Base-by-base conservation (phyloP, 2,797 vertebrate genomes). In the Epinephelus awoara region DNA sequence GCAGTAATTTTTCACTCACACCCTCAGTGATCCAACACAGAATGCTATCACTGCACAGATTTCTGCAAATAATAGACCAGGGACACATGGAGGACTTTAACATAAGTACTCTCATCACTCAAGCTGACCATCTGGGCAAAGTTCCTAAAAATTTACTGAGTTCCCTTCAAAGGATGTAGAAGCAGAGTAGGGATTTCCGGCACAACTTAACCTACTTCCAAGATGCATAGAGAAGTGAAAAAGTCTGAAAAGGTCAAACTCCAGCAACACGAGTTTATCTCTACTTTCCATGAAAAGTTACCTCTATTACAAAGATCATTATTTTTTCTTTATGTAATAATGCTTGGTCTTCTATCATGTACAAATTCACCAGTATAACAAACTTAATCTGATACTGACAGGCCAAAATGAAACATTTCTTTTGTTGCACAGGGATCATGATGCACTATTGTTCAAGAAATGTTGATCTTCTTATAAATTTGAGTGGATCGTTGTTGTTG, bases 21-120 rank as follows among this genome's bases (percentile, higher is more conserved):
- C 7, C 15, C 15, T 19, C 3, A 17, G 4, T 27, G 11, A 15
- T 44, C 11, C 17, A n/a, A 44, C 54, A 55, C 52, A 42, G 12
- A 1, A 2, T 46, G 6, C 25, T 38, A 21, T 51, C 29, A 23
- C 19, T 77, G 61, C 10, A 42, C 10, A 6, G 0, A 19, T 19
- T 49, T 19, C 21, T 25, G 34, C 15, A 66, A 11, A 59, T 13
- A 13, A 25, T 3, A 15, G 12, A 21, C 21, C 62, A 15, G 38
- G 59, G 57, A 69, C 65, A 29, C 13, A 25, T 4, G 47, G 65
- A 63, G 23, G 71, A 69, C 58, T 62, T 34, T 23, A n/a, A 44
- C 8, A 2, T 61, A 12, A 65, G 54, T 11, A 11, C 34, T 59
- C 44, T 65, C 52, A 52, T 80, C 66, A 65, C 25, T 69, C 58